Conservation (phyloP, 92 coral and sea anemone species). For the Siderastrea radians region DNA sequence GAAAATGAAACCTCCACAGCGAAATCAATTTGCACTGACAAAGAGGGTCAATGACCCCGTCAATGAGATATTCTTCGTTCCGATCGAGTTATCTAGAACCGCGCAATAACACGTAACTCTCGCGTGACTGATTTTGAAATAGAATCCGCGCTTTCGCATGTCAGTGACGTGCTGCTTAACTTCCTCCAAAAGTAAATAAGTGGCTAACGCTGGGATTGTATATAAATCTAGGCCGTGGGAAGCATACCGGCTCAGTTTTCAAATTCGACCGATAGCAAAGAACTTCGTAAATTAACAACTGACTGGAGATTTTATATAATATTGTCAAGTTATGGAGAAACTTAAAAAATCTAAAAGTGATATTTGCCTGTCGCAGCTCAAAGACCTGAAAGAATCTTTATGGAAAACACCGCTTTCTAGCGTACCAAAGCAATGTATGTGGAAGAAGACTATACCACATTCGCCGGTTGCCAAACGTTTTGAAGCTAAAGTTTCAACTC, state of each 20-base stretch:
- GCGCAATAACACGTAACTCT: slow-evolving; percentile 10
- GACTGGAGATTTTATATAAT: background rate
- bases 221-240: background rate
- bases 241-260: background rate
- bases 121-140: slow-evolving; percentile 7
- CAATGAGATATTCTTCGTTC: background rate
- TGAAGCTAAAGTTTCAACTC: background rate
- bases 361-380: slow-evolving; percentile 9
- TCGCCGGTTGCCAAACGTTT: background rate
- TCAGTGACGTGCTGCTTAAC: no score
- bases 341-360: slow-evolving; percentile 26
- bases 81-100: slow-evolving; percentile 14
- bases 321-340: slow-evolving; percentile 5
- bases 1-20: background rate
- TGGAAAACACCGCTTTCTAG: slow-evolving; percentile 1
- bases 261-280: background rate
- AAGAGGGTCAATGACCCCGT: background rate
- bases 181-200: background rate
- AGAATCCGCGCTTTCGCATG: background rate
- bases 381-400: background rate
- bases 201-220: background rate
- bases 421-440: background rate
- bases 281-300: background rate
- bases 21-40: background rate
- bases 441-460: slow-evolving; percentile 5